These are phyloP conservation scores for Stratiolaelaps scimitus DNA, from an alignment of 1,140 invertebrate species.

Conservation along the genomic window DNA sequence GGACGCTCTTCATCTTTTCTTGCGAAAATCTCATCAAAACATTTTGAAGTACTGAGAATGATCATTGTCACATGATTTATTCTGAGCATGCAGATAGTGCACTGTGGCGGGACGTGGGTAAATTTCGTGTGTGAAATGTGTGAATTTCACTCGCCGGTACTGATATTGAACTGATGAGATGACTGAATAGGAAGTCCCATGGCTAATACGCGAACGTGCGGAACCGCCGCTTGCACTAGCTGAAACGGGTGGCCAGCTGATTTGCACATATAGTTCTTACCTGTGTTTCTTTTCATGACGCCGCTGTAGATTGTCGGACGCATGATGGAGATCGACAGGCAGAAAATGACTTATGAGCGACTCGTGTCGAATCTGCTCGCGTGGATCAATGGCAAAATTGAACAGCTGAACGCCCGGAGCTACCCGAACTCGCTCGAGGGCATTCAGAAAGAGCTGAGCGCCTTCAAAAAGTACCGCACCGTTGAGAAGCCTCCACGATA, in stretches of 20 bases:
- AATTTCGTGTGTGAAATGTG: no score
- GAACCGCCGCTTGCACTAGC: not conserved
- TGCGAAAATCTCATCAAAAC: no score
- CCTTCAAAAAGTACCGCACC: slow-evolving; percentile 90
- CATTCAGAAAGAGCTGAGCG: slow-evolving; percentile 73
- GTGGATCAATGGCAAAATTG: slow-evolving; percentile 83
- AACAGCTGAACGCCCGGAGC: slow-evolving; percentile 64
- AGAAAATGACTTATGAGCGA: slow-evolving; percentile 73
- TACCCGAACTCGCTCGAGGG: slow-evolving; percentile 93
- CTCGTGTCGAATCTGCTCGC: slow-evolving; percentile 70
- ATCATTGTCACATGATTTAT: no score
- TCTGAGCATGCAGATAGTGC: no score
- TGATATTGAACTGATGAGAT: no score
- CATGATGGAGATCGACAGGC: slow-evolving; percentile 84
- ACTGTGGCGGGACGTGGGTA: no score
- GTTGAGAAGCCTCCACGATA: slow-evolving; percentile 97
- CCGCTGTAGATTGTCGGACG: slow-evolving; percentile 71
- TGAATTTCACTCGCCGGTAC: no score
- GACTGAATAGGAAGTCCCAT: not conserved
- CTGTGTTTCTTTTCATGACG: not conserved
- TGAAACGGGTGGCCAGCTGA: not conserved
- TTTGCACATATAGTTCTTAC: not conserved
- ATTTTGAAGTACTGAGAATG: no score
- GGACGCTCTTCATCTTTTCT: no score
- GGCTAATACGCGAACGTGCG: no score